phyloP scores from a whole-genome alignment of 1,140 invertebrate species.

The Colletes latitarsis region DNA sequence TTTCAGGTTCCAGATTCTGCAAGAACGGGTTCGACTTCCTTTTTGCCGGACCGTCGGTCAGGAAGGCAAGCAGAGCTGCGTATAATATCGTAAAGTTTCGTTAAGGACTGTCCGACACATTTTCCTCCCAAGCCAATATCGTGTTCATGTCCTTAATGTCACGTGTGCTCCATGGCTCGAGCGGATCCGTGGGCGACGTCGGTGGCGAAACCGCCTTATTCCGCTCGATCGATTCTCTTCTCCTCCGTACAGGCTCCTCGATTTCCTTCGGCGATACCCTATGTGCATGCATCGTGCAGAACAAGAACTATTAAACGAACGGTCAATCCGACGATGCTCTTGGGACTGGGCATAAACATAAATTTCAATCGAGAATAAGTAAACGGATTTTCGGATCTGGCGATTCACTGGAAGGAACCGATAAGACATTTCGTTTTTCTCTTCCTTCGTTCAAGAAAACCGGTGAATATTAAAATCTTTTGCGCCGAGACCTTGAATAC shows the following conservation, averaged over 20 bases:
- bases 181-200: slow-evolving; percentile 83
- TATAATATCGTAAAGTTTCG: slow-evolving; percentile 59
- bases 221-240: slow-evolving; percentile 62
- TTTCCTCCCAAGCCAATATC: slow-evolving; percentile 84
- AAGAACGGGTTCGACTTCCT: background rate
- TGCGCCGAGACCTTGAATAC: no score
- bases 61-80: background rate
- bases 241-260: slow-evolving; percentile 35
- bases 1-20: background rate
- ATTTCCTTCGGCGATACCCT: slow-evolving; percentile 79
- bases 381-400: background rate
- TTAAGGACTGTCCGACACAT: slow-evolving; percentile 76
- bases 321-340: slow-evolving; percentile 34
- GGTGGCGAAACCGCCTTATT: slow-evolving; percentile 59
- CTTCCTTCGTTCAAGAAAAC: background rate
- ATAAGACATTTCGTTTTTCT: background rate
- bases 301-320: slow-evolving; percentile 40
- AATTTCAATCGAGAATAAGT: background rate
- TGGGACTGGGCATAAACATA: background rate
- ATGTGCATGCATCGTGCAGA: slow-evolving; percentile 67
- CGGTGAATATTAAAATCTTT: no score
- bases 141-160: slow-evolving; percentile 87
- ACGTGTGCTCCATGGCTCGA: slow-evolving; percentile 88
- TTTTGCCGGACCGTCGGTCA: background rate
- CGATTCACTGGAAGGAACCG: background rate